Conservation (phyloP, 1,140 invertebrate species). For the Heliconius eleuchia region DNA sequence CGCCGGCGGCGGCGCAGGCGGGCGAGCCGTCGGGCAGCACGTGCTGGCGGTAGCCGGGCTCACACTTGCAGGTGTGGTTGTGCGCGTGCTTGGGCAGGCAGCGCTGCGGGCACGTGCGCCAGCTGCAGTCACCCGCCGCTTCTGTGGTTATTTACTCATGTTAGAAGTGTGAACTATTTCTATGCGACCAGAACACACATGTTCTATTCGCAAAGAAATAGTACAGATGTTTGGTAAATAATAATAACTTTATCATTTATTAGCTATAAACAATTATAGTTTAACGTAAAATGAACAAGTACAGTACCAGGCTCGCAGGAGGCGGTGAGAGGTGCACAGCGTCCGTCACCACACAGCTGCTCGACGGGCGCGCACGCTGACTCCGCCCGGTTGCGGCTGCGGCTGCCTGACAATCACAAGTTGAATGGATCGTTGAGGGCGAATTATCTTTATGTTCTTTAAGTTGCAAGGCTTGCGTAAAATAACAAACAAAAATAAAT, state of each 20-base stretch:
- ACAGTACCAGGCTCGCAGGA: slow-evolving; percentile 37
- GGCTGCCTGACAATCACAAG: background rate
- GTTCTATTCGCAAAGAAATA: no score
- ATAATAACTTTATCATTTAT: no score
- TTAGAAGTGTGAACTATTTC: no score
- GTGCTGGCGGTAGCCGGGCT: slow-evolving; percentile 82
- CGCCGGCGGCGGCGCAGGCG: background rate
- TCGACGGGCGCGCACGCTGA: slow-evolving; percentile 38
- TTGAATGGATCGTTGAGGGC: background rate
- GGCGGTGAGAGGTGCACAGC: slow-evolving; percentile 46
- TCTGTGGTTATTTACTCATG: background rate
- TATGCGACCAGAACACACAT: no score
- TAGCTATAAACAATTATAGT: no score
- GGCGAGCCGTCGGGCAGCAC: slow-evolving; percentile 64
- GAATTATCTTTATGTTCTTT: no score
- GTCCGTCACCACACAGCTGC: slow-evolving; percentile 50
- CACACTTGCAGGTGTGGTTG: slow-evolving; percentile 83
- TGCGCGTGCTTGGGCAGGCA: slow-evolving; percentile 85
- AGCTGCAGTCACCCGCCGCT: slow-evolving; percentile 79
- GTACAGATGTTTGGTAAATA: no score
- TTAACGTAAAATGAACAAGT: background rate
- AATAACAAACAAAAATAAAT: background rate
- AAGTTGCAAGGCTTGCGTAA: background rate
- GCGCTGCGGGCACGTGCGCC: slow-evolving; percentile 88
- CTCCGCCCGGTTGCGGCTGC: slow-evolving; percentile 24